Base-by-base conservation (phyloP, 35 echinoderm and acorn worm genomes). In the Apostichopus japonicus region DNA sequence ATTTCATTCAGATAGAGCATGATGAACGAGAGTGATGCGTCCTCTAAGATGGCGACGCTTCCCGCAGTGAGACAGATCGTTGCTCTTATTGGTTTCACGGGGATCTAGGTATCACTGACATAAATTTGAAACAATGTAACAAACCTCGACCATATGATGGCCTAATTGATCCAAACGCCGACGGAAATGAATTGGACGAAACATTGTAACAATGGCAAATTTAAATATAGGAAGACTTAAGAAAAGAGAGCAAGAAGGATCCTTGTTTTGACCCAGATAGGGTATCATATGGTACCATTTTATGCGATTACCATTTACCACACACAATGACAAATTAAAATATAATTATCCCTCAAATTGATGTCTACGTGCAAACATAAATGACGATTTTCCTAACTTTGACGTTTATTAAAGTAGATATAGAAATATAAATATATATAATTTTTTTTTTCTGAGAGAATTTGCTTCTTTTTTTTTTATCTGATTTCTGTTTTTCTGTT, bases 271-370 rank as follows among this genome's bases (percentile, higher is more conserved):
- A 83, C 79, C 79, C 51, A 83, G 79, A 83, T 54, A 83, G 54
- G 33, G 33, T 8, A 83, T 83, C 79, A 83, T 83, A 83, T 83
- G 79, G 79, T 54, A 83, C 79, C 79, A 83, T 55, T 83, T 83
- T 83, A 83, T 13, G 51, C 7, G 54, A 54, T 44, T 54, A 54
- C 33, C 33, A 44, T 44, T 44, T 44, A 44, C 79, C 79, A 83
- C 79, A 83, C 79, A 83, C 79, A 83, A 83, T 83, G 51, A 55
- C 79, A 54, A 83, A 83, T 83, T 83, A 83, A 83, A 83, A 83
- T 0, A 67, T 67, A 67, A 67, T 67, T 67, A 67, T 67, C 63
- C 8, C 2, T 67, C 63, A 67, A 67, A 65, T 44, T 44, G 33
- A 44, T 44, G 33, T 44, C 33, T 44, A 44, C 33, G 33, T 44